phyloP scores from a whole-genome alignment of 1,140 invertebrate genomes.

The Trichonephila inaurata region DNA sequence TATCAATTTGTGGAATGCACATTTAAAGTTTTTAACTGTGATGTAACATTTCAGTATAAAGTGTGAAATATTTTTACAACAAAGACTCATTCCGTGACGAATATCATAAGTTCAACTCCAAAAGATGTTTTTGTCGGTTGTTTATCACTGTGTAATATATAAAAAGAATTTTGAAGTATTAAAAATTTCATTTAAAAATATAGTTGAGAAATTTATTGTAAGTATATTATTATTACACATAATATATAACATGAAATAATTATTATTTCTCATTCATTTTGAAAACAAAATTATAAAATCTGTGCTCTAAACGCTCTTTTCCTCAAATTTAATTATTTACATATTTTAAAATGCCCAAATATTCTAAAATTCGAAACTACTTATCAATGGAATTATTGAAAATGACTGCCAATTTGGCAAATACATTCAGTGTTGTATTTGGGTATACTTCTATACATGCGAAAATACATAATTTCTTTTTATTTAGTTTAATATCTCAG shows the following conservation, averaged over 20 bases:
- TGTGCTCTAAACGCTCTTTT: background rate
- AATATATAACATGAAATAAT: background rate
- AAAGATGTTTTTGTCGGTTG: background rate
- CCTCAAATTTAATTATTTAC: too few relatives aligned
- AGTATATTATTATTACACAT: background rate
- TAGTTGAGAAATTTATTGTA: background rate
- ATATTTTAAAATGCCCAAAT: too few relatives aligned
- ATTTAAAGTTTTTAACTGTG: conserved; percentile 56
- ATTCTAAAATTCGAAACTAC: too few relatives aligned
- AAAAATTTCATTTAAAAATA: background rate
- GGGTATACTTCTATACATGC: too few relatives aligned
- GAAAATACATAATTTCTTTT: too few relatives aligned
- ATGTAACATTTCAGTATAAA: conserved; percentile 17
- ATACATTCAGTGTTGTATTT: too few relatives aligned
- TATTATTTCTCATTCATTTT: background rate
- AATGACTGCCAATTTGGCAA: too few relatives aligned
- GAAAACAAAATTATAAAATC: background rate
- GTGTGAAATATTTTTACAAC: conserved; percentile 51
- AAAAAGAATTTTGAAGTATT: background rate
- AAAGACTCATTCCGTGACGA: background rate
- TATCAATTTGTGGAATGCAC: conserved; percentile 37
- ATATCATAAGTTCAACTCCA: background rate
- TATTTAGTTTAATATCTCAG: too few relatives aligned
- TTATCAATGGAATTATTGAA: too few relatives aligned
- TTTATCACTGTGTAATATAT: too few relatives aligned